These are phyloP conservation scores for Meiosimyza decipiens DNA, from an alignment of 2,888 invertebrate genomes.

Conservation along the genomic window DNA sequence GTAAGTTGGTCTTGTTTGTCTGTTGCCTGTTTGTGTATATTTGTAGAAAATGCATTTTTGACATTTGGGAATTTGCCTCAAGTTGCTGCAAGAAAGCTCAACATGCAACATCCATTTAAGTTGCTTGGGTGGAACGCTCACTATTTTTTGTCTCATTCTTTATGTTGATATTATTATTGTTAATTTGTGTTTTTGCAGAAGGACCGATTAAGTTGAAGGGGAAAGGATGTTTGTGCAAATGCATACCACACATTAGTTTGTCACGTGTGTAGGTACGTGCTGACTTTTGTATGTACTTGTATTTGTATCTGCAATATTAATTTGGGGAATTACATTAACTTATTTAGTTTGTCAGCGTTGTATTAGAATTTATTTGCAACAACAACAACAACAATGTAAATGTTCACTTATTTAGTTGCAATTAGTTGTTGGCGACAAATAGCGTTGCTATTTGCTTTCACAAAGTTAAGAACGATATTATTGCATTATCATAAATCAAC, in stretches of 20 bases:
- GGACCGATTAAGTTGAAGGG: no score
- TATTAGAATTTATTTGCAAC: no score
- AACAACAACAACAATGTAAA: no score
- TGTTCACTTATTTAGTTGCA: no score
- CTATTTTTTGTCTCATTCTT: neutral
- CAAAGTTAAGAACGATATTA: no score
- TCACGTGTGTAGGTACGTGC: no score
- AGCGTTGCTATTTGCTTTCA: no score
- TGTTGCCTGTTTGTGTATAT: neutral
- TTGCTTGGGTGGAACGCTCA: neutral
- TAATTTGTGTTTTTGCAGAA: neutral
- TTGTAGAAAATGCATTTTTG: slow-evolving; percentile 28
- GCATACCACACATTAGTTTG: no score
- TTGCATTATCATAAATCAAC: no score
- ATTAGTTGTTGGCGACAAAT: no score
- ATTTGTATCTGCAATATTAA: slow-evolving; percentile 12
- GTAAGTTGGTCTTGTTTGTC: neutral
- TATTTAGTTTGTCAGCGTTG: no score
- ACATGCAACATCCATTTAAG: slow-evolving; percentile 23
- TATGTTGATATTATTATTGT: slow-evolving; percentile 3
- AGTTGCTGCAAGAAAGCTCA: slow-evolving; percentile 12
- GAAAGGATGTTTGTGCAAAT: no score
- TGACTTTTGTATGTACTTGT: neutral
- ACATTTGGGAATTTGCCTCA: slow-evolving; percentile 31
- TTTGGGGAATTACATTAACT: neutral